Evolutionary conservation across 2,113 vertebrate genomes (phyloP), one percentile per base, ranked within the genome.

Genomic region (Sylvia atricapilla): DNA sequence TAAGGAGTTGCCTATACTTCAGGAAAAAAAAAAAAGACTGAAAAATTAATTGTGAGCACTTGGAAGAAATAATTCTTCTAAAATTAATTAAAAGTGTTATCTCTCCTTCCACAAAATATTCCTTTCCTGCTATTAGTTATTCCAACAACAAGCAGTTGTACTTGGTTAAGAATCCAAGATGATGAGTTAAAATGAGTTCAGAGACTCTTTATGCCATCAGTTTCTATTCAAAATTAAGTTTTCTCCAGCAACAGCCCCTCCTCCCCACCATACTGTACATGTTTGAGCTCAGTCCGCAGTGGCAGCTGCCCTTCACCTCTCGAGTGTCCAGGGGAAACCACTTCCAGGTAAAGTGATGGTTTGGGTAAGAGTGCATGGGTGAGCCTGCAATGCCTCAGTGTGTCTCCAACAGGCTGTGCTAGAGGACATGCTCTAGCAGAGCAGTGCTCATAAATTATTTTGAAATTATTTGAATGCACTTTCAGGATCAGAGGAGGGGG

Each of bases 371-470:
- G 47, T 84, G 81, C 5, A 0, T 5, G 47, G 56, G 46, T 0
- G 7, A 88, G 88, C 18, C 70, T 53, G 47, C 2, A 19, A 1
- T 63, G 70, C 35, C 78, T 46, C 84, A 17, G 78, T 19, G 35
- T 80, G 58, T 80, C 78, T 94, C 95, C 94, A 12, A 96, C 84
- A 93, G 95, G 95, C 93, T 96, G 93, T 95, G 95, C 93, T 94
- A 93, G 95, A 95, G 95, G 72, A 95, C 87, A 3, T 1, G 50
- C 20, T 80, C 82, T 83, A 44, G 55, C 89, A 58, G 50, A 76
- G 84, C 62, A 66, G 21, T 5, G 24, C 95, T 95, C 9, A 39
- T 82, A 89, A 95, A 93, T 83, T 68, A 78, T 83, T 91, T 37
- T 28, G 89, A 43, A 80, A 66, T 87, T 46, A 44, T 94, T 95